These are phyloP conservation scores for Aphodius sticticus DNA, from an alignment of 2,888 invertebrate species.

Conservation along the genomic window DNA sequence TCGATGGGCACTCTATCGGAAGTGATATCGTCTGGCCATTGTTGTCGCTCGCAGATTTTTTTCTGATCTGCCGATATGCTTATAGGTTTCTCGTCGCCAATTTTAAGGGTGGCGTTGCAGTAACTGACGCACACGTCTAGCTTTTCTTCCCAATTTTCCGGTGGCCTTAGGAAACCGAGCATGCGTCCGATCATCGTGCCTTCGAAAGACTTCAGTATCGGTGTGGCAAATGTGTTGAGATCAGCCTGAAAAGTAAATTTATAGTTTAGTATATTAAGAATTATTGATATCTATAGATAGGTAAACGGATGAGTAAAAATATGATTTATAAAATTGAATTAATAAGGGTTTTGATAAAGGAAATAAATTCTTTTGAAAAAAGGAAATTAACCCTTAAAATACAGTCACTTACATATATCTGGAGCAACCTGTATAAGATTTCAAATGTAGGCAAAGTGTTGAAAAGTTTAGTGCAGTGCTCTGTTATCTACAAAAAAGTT, in stretches of 20 bases:
- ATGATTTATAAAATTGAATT: too few species aligned
- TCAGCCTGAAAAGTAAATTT: slow-evolving; percentile 61
- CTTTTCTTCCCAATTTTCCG: slow-evolving; percentile 77
- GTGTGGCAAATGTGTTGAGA: slow-evolving; percentile 76
- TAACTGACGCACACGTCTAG: slow-evolving; percentile 82
- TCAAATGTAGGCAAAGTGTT: too few species aligned
- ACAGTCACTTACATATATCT: too few species aligned
- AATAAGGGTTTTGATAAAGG: too few species aligned
- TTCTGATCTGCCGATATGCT: slow-evolving; percentile 69
- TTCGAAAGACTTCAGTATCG: slow-evolving; percentile 70
- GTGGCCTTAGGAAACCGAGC: slow-evolving; percentile 83
- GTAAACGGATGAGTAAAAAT: too few species aligned
- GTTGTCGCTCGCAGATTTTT: slow-evolving; percentile 70
- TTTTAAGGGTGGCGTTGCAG: slow-evolving; percentile 72
- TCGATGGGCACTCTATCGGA: slow-evolving; percentile 57
- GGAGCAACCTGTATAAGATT: too few species aligned
- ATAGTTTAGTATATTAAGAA: neutral
- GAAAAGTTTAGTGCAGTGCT: too few species aligned
- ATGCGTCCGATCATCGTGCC: slow-evolving; percentile 81
- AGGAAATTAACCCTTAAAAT: too few species aligned
- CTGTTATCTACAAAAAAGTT: too few species aligned
- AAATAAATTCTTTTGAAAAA: too few species aligned
- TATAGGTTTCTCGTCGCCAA: slow-evolving; percentile 68
- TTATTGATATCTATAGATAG: neutral
- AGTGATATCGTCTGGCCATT: slow-evolving; percentile 63